A percentile compares a stretch with the other conserved stretches of the same genome.
These are phyloP conservation scores for Albula glossodonta DNA, from an alignment of 2,113 vertebrate species.

Conservation along the genomic window DNA sequence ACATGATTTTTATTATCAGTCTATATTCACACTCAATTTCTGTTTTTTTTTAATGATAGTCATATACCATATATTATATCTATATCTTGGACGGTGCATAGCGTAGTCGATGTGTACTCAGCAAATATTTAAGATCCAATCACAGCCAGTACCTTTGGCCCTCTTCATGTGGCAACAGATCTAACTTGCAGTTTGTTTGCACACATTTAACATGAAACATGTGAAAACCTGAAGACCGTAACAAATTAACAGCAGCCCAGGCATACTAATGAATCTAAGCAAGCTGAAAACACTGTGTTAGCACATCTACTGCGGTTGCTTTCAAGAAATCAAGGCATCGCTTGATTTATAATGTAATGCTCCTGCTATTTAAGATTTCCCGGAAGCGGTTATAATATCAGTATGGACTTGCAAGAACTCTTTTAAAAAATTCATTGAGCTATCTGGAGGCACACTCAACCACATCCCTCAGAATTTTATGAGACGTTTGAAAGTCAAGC, in stretches of 20 bases:
- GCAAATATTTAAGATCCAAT: neutral
- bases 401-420: neutral
- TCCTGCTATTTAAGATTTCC: neutral
- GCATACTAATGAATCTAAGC: neutral
- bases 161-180: neutral
- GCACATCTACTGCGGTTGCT: neutral
- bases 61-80: neutral
- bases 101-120: neutral
- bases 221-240: neutral
- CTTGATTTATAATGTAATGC: neutral
- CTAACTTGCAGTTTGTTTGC: neutral
- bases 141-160: neutral
- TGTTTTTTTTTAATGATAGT: neutral
- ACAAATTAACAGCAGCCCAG: neutral
- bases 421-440: constrained; percentile 8
- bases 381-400: neutral
- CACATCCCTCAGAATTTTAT: neutral
- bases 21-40: neutral
- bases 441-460: neutral
- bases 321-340: neutral
- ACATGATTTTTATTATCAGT: neutral
- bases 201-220: neutral
- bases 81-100: neutral
- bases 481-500: neutral
- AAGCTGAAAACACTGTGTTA: neutral